A percentile compares a stretch with the other conserved stretches of the same genome.
Conservation (phyloP, 2,113 vertebrate genomes). For the Eretmochelys imbricata region DNA sequence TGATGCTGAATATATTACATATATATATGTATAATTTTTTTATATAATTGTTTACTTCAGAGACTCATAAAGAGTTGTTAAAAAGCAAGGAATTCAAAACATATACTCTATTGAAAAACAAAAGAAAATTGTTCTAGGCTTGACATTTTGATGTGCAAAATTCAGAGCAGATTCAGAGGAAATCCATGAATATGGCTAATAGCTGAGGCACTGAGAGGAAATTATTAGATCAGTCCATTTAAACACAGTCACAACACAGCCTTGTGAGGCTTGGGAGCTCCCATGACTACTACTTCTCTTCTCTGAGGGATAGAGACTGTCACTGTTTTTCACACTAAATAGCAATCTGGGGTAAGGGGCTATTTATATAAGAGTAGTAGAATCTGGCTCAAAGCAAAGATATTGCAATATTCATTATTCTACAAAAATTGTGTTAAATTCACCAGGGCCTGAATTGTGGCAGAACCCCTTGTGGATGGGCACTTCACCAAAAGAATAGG, state of each 20-base stretch:
- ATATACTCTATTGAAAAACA: not conserved
- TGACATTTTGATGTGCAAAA: not conserved
- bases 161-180: not conserved
- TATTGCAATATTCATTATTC: not conserved
- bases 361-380: not conserved
- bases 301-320: not conserved
- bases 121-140: not conserved
- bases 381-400: not conserved
- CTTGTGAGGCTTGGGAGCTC: not conserved
- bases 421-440: not conserved
- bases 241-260: not conserved
- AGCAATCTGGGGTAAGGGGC: not conserved
- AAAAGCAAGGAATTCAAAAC: conserved; percentile 9
- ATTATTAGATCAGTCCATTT: not conserved
- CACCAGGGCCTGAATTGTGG: rapidly evolving
- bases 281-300: not conserved
- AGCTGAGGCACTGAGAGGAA: not conserved
- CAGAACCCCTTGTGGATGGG: not conserved
- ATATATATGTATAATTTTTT: not conserved
- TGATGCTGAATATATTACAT: not conserved
- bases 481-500: not conserved
- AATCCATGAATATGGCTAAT: not conserved
- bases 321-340: not conserved
- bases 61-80: not conserved
- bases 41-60: not conserved